These are phyloP conservation scores for Podarcis lilfordi DNA, from an alignment of 2,797 vertebrate genomes.

Conservation along the genomic window DNA sequence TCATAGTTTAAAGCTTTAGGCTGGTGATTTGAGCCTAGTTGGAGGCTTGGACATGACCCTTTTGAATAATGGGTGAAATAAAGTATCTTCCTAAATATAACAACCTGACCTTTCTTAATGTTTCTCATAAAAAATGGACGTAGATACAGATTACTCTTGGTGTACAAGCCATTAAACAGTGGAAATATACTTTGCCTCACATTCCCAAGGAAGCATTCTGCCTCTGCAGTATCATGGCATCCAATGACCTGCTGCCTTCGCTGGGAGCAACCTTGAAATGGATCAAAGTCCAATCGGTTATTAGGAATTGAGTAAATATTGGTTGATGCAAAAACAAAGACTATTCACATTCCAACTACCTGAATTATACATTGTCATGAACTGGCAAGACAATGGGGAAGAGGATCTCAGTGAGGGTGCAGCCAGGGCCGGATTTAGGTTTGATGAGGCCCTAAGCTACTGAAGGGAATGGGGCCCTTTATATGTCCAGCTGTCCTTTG, in stretches of 20 bases:
- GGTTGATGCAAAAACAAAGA: constrained; percentile 51
- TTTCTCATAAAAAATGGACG: neutral
- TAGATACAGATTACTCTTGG: constrained; percentile 33
- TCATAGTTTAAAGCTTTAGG: neutral
- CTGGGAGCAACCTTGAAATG: constrained; percentile 53
- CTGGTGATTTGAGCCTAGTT: neutral
- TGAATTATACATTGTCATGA: constrained; percentile 57
- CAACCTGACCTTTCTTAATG: constrained; percentile 16
- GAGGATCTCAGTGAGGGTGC: too few species aligned
- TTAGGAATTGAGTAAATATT: constrained; percentile 65
- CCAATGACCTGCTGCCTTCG: neutral
- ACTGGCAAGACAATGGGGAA: too few species aligned
- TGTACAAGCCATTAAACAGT: constrained; percentile 29
- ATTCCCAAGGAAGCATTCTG: neutral
- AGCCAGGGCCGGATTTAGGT: too few species aligned
- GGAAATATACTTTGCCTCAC: constrained; percentile 37
- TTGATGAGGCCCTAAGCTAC: too few species aligned
- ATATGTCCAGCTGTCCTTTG: neutral
- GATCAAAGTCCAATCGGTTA: constrained; percentile 54
- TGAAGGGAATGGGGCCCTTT: neutral
- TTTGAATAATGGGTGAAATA: neutral
- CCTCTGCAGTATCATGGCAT: constrained; percentile 1
- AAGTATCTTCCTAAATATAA: neutral
- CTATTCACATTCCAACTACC: constrained; percentile 44
- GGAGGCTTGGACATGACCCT: neutral